Conservation (phyloP, 2,888 invertebrate species). For the Cheilosia vernalis region DNA sequence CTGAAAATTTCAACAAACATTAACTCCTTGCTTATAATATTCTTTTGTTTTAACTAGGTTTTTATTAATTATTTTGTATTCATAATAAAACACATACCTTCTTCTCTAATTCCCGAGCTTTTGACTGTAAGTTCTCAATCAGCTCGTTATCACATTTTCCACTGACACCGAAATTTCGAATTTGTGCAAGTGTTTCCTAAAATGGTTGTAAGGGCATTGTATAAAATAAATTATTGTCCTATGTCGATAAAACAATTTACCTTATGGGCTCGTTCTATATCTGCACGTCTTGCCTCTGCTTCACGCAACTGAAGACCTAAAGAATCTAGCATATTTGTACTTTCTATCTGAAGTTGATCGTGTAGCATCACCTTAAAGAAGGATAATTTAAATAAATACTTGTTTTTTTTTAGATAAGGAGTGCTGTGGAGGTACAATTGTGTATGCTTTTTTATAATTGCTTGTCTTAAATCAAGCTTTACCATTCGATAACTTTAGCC, state of each 20-base stretch:
- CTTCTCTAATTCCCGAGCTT: conserved; percentile 95
- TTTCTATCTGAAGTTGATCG: conserved; percentile 76
- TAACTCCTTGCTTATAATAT: no score
- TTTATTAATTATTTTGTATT: not conserved
- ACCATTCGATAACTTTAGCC: not conserved
- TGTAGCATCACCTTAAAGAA: conserved; percentile 80
- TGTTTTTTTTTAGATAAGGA: not conserved
- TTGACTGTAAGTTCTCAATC: conserved; percentile 89
- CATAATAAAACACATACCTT: conserved; percentile 85
- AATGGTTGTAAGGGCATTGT: conserved; percentile 42
- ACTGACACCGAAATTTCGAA: conserved; percentile 84
- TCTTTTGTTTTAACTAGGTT: not conserved
- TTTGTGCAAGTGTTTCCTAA: conserved; percentile 89
- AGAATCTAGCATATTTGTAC: conserved; percentile 84
- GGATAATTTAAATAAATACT: not conserved
- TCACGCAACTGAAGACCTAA: conserved; percentile 90
- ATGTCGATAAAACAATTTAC: conserved; percentile 77
- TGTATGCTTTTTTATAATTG: not conserved
- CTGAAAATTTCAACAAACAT: no score
- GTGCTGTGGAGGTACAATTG: not conserved
- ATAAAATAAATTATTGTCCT: conserved; percentile 10
- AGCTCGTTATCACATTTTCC: conserved; percentile 86
- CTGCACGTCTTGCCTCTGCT: conserved; percentile 90
- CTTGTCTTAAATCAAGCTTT: not conserved
- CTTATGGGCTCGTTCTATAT: conserved; percentile 90